These are phyloP conservation scores for Abrostola triplasia DNA, from an alignment of 2,888 invertebrate species.

Conservation along the genomic window DNA sequence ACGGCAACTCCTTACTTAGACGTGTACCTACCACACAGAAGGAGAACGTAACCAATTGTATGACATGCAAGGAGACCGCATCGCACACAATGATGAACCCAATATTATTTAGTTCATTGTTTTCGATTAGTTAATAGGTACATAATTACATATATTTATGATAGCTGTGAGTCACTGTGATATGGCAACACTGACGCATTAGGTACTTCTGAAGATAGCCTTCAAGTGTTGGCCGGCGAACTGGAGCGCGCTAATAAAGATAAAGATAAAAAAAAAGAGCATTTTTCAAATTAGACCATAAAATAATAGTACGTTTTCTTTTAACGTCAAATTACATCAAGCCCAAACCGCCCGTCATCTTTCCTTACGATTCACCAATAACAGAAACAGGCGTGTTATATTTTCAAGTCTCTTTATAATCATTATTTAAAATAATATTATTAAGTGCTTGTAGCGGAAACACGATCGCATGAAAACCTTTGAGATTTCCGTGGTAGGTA, in stretches of 20 bases:
- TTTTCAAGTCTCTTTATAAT: no score
- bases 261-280: no score
- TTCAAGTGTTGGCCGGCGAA: not conserved
- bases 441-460: no score
- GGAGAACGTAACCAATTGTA: constrained; percentile 20
- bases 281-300: no score
- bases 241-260: not conserved
- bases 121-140: constrained; percentile 7
- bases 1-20: not conserved
- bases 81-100: constrained; percentile 6
- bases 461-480: no score
- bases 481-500: no score
- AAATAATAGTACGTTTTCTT: no score
- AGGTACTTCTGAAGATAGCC: not conserved
- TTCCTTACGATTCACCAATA: no score
- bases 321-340: no score
- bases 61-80: not conserved
- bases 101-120: constrained; percentile 23
- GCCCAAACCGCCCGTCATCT: no score
- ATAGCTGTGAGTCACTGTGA: not conserved
- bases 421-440: no score
- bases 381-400: no score
- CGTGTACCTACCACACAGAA: constrained; percentile 12
- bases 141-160: not conserved
- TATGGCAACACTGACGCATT: not conserved